Base-by-base conservation (phyloP, 2,797 vertebrate species). In the Enteromius anoplus region DNA sequence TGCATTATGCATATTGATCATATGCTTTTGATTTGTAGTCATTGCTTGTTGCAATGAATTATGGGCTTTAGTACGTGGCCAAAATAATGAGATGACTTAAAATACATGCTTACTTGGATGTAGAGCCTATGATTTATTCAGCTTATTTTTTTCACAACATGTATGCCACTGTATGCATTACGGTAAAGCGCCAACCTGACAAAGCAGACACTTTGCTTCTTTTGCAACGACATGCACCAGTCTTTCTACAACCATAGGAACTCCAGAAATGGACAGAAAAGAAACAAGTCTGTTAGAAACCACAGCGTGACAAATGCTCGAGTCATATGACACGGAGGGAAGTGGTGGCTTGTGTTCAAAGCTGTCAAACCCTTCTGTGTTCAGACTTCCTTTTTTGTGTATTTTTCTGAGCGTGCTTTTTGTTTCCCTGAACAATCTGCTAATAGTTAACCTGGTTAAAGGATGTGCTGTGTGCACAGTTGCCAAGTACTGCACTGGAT, bases 251-350 rank as follows among this genome's bases (percentile, higher is more conserved):
- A 87, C 82, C 86, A 86, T 86, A 83, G 86, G 86, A 88, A 83
- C 87, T 83, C 80, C 37, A 58, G 6, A 34, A 60, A 62, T 11
- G 19, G 42, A 60, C 49, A 83, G 69, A 40, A 72, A 85, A 49
- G 73, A 75, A 71, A 45, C 71, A 71, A 88, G 79, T 73, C 75
- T 73, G 85, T 90, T 88, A 86, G 83, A 87, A 93, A 94, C 92
- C 90, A 34, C 92, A 91, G 89, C 85, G 88, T 92, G 89, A 93
- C 88, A 91, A 93, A 92, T 87, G 90, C 84, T 89, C 86, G 73
- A 66, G 81, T 83, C 80, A 84, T 84, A 84, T 84, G 87, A 88
- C 82, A 64, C 19, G 15, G 49, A 55, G 85, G 88, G 87, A 92
- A 89, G 82, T 86, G 88, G 89, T 58, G 32, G 89, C 75, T 49